Base-by-base conservation (phyloP, 2,113 vertebrate genomes). In the Halichoerus grypus region DNA sequence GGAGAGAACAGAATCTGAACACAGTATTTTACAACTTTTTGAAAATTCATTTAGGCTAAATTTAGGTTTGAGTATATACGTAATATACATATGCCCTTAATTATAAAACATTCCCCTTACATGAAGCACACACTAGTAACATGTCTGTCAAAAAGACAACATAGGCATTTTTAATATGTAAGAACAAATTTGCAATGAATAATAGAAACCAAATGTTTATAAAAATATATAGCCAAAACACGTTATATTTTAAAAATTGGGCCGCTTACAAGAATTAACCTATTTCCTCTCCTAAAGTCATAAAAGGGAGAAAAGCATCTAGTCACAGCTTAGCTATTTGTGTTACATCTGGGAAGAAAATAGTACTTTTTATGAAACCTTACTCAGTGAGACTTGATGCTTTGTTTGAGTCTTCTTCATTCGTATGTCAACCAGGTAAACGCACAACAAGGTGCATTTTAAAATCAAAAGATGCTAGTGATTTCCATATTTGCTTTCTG, bases 1-100 rank as follows among this genome's bases (percentile, higher is more conserved):
- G 93, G 98, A 98, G 98, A 98, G 83, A 67, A 97, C 22, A 96
- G 95, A 98, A 97, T 98, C 97, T 98, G 96, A 97, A 98, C 96
- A 98, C 81, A 97, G 96, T 97, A 59, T 98, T 99, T 99, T 98
- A 96, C 55, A 98, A 98, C 98, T 98, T 99, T 98, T 96, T 98
- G 98, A 98, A 99, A 98, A 98, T 98, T 94, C 97, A 97, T 98
- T 98, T 98, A 98, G 94, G 92, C 92, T 96, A 98, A 98, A 97
- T 98, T 96, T 92, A 97, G 95, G 80, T 98, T 98, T 69, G 93
- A 87, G 91, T 95, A 84, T 98, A 59, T 59, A 59, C 10, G 26
- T 31, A 31, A 26, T 57, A 82, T 91, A 57, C 98, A 88, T 96
- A 59, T 94, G 84, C 93, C 79, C 46, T 77, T 98, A 98, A 98